A percentile compares a stretch with the other conserved stretches of the same genome.
Conservation (phyloP, 2,888 invertebrate genomes). For the Netelia inedita region DNA sequence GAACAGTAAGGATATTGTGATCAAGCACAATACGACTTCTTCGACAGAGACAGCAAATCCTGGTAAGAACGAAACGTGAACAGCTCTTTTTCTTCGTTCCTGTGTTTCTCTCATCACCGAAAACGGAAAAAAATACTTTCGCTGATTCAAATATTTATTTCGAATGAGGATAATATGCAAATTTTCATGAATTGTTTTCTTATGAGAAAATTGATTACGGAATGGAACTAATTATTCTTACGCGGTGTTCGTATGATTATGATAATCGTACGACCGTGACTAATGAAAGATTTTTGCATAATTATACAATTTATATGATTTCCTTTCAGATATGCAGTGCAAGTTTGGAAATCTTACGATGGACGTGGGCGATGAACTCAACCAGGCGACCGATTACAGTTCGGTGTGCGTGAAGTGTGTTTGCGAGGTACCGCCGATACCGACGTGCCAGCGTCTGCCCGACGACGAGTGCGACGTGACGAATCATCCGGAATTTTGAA, state of each 20-base stretch:
- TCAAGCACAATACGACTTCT: conserved; percentile 46
- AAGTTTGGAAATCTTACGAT: conserved; percentile 76
- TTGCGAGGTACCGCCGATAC: conserved; percentile 79
- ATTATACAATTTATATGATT: not conserved
- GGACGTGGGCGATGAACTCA: conserved; percentile 76
- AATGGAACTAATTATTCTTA: not conserved
- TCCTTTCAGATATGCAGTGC: conserved; percentile 66
- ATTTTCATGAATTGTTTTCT: not conserved
- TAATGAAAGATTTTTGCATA: not conserved
- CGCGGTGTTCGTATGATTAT: not conserved
- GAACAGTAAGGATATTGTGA: conserved; percentile 71
- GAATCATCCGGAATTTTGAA: conserved; percentile 59
- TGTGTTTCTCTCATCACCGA: not conserved
- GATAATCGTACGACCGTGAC: not conserved
- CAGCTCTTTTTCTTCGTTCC: conserved; percentile 14
- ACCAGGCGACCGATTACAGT: conserved; percentile 70
- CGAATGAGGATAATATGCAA: not conserved
- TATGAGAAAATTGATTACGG: not conserved
- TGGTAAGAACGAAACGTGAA: conserved; percentile 31
- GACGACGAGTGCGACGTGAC: conserved; percentile 73
- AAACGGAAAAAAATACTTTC: not conserved
- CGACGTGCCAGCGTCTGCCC: conserved; percentile 76
- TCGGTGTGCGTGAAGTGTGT: conserved; percentile 77
- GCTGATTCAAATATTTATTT: not conserved
- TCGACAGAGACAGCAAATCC: conserved; percentile 10